Conservation (phyloP, 2,797 vertebrate genomes). For the Tarsius wallacei region DNA sequence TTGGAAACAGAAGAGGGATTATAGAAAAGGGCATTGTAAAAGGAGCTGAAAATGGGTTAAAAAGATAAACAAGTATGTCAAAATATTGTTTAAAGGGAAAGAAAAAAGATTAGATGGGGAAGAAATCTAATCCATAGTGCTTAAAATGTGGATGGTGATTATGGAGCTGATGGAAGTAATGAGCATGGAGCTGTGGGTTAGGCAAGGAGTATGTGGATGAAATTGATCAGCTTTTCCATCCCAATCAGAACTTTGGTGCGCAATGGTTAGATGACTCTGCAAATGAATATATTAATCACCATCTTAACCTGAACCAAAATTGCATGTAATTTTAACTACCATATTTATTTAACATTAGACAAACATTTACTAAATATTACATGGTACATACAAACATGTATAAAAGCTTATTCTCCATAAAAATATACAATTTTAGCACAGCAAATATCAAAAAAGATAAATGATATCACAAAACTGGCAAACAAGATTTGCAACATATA, state of each 20-base stretch:
- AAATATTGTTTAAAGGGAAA: background rate
- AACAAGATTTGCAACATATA: background rate
- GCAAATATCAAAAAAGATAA: background rate
- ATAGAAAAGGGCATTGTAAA: background rate
- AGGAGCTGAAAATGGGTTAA: background rate
- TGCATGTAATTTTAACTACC: constrained; percentile 56
- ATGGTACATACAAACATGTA: background rate
- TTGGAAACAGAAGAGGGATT: background rate
- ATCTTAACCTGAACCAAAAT: constrained; percentile 37
- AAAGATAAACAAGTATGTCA: background rate
- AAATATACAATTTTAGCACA: background rate
- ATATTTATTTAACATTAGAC: constrained; percentile 56
- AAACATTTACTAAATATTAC: constrained; percentile 2
- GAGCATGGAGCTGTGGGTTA: background rate
- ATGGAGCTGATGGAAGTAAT: background rate
- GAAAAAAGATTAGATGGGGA: background rate
- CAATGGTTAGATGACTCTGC: background rate
- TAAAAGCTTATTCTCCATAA: background rate
- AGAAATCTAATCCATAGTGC: background rate
- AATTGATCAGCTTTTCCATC: background rate
- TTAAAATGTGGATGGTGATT: background rate
- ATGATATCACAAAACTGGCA: background rate
- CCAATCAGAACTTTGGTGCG: constrained; percentile 34
- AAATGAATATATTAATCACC: constrained; percentile 40
- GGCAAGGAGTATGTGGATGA: background rate